Evolutionary conservation across 2,888 invertebrate genomes (phyloP).

Genomic region (Chironomus tentans): DNA sequence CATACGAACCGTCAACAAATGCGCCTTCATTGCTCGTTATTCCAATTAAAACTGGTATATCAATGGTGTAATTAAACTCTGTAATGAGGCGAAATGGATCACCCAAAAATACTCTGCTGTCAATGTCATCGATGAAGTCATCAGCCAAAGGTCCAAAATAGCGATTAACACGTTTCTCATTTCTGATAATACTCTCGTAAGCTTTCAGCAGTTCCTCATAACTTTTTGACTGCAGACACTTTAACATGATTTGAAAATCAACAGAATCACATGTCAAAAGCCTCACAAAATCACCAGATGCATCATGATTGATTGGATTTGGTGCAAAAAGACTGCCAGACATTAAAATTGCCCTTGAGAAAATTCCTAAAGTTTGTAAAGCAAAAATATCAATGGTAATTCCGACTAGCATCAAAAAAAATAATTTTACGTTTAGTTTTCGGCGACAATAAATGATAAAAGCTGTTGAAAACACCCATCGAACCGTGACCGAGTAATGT

Average conservation of each 20-base stretch:
- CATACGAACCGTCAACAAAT: slow-evolving; percentile 45
- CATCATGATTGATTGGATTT: slow-evolving; percentile 40
- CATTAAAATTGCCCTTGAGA: slow-evolving; percentile 60
- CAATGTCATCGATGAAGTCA: slow-evolving; percentile 47
- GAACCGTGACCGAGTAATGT: slow-evolving; percentile 72
- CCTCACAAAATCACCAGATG: slow-evolving; percentile 42
- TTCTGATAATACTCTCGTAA: slow-evolving; percentile 45
- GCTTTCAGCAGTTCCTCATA: slow-evolving; percentile 51
- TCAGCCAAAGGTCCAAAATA: slow-evolving; percentile 52
- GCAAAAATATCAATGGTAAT: neutral
- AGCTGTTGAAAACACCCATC: slow-evolving; percentile 61
- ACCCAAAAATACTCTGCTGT: slow-evolving; percentile 52
- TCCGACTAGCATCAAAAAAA: neutral
- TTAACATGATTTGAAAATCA: slow-evolving; percentile 44
- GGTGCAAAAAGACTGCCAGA: slow-evolving; percentile 48
- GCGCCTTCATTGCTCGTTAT: slow-evolving; percentile 58
- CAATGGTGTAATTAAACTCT: slow-evolving; percentile 44
- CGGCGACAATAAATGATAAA: slow-evolving; percentile 58
- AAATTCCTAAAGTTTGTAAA: slow-evolving; percentile 44
- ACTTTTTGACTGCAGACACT: slow-evolving; percentile 54
- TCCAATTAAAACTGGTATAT: slow-evolving; percentile 59
- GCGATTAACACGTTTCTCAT: slow-evolving; percentile 38
- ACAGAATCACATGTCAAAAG: slow-evolving; percentile 48
- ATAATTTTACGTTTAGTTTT: slow-evolving; percentile 48
- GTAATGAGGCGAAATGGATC: slow-evolving; percentile 48